phyloP scores from a whole-genome alignment of 2,113 vertebrate species.

The Mus spicilegus region DNA sequence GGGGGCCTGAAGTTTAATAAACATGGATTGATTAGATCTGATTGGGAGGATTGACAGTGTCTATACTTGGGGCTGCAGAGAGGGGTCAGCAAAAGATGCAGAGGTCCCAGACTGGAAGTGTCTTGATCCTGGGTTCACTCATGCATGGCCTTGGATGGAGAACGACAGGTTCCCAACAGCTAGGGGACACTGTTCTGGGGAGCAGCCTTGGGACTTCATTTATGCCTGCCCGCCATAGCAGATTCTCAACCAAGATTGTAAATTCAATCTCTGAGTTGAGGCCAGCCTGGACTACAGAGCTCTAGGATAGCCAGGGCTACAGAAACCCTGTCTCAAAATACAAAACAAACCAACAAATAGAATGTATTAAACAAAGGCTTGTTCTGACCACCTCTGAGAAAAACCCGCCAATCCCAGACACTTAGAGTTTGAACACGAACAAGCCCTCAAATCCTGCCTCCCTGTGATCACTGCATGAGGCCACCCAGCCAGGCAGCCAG shows the following conservation, averaged over 20 bases:
- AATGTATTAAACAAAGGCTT: background rate
- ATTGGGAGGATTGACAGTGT: background rate
- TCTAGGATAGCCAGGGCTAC: background rate
- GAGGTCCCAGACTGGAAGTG: fast-evolving
- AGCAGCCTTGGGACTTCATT: too few species aligned
- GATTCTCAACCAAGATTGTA: background rate
- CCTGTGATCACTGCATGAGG: background rate
- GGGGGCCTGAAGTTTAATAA: background rate
- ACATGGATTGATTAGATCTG: background rate
- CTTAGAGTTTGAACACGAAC: background rate
- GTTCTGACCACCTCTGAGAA: background rate
- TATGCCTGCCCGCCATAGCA: too few species aligned
- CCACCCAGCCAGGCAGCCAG: background rate
- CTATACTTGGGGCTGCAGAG: background rate
- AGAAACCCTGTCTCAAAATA: background rate
- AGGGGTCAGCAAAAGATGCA: background rate
- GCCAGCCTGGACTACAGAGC: background rate
- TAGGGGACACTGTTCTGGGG: background rate
- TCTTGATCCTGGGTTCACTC: too few species aligned
- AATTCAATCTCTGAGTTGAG: background rate
- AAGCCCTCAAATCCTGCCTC: too few species aligned
- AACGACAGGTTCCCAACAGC: background rate
- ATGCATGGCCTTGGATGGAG: background rate
- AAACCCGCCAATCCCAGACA: background rate
- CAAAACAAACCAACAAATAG: background rate